Base-by-base conservation (phyloP, 2,113 vertebrate genomes). In the Hoplias malabaricus region DNA sequence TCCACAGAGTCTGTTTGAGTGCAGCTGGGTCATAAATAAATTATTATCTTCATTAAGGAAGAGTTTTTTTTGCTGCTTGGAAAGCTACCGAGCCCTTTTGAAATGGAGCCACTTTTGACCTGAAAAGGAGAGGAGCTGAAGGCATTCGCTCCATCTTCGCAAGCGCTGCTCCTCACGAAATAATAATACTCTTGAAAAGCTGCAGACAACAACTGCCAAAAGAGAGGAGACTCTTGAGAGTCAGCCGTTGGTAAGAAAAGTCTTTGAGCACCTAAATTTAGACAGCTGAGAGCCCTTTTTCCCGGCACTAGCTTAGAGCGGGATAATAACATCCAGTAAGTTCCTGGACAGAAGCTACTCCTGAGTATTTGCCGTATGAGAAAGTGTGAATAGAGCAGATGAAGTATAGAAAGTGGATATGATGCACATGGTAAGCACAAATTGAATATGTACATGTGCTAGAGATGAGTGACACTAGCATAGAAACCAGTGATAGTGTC, bases 111-210 rank as follows among this genome's bases (percentile, higher is more conserved):
- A 83, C 83, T 83, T 46, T 71, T 74, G 82, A 85, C 86, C 85
- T 86, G 82, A 78, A 88, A 90, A 84, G 80, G 85, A 76, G 80
- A 42, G n/a, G 82, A 74, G 82, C 84, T 90, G 91, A 86, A 90
- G 81, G 81, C 75, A 85, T 87, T 89, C 84, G 89, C 88, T 87
- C 86, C 82, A 82, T 76, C 73, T 81, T 83, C 87, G 85, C 89
- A n/a, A 88, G 87, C 85, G 86, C 88, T 86, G 87, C 85, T 86
- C 88, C 86, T 89, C 84, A 87, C 81, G 86, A 79, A 70, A 77
- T 89, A 90, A 88, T 85, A 85, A 56, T 42, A 81, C 77, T 84
- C 86, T 87, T 82, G 85, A 91, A 89, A 89, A 86, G 75, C 89
- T 88, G 82, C 87, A 80, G 82, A 56, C 75, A 70, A 46, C 72